Conservation (phyloP, 2,113 vertebrate genomes). For the Tapirus terrestris region DNA sequence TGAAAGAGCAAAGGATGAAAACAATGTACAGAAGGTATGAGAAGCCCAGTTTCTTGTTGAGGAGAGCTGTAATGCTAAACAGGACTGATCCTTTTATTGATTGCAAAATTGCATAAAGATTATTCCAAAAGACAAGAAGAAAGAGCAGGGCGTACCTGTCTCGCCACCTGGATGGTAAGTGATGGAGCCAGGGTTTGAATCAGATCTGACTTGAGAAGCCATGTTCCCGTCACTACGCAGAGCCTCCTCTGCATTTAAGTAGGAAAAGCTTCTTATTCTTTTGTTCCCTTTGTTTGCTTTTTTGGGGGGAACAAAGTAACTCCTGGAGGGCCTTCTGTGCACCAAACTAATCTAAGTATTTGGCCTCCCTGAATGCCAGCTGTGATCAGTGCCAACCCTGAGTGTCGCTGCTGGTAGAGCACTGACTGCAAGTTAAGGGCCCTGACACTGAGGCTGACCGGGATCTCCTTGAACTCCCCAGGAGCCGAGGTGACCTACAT, state of each 20-base stretch:
- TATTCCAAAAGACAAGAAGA: background rate
- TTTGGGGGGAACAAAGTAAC: background rate
- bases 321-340: background rate
- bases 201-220: background rate
- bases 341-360: background rate
- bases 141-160: background rate
- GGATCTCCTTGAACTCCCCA: conserved; percentile 78
- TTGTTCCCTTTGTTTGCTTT: background rate
- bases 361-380: background rate
- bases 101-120: background rate
- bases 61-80: background rate
- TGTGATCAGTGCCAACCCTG: background rate
- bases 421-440: background rate
- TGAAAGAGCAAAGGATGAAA: background rate
- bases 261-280: background rate
- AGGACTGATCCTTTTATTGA: background rate
- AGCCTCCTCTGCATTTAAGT: background rate
- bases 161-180: background rate
- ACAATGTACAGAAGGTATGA: accelerated
- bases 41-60: background rate
- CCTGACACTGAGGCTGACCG: conserved; percentile 27
- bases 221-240: background rate
- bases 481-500: conserved; percentile 94
- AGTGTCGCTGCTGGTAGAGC: background rate
- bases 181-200: background rate